Evolutionary conservation across 2,113 vertebrate species (phyloP).

Genomic region (Vulpes ferrilata): DNA sequence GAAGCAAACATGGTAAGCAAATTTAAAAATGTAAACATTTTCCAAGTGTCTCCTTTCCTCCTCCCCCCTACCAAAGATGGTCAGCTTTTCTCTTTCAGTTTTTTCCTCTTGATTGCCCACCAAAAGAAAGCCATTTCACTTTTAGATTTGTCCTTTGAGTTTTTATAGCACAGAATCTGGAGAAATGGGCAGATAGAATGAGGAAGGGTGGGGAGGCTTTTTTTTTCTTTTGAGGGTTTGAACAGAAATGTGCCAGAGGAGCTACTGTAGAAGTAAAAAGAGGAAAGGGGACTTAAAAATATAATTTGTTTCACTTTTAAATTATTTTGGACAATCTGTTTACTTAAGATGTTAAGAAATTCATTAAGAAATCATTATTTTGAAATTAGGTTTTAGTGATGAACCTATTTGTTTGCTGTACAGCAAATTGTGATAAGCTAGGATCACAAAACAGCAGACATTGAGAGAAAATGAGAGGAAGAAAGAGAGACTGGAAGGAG

Average conservation of each 20-base stretch:
- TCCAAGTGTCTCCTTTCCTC: background rate
- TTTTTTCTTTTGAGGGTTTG: background rate
- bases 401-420: background rate
- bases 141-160: background rate
- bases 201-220: background rate
- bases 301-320: background rate
- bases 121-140: background rate
- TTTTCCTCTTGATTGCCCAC: background rate
- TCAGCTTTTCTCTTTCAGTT: background rate
- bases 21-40: background rate
- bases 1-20: background rate
- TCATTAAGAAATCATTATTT: background rate
- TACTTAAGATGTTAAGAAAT: constrained; percentile 26
- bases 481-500: background rate
- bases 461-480: background rate
- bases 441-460: background rate
- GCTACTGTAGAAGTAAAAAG: background rate
- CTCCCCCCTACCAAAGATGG: background rate
- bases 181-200: background rate
- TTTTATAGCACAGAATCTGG: background rate
- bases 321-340: background rate
- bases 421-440: background rate
- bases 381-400: background rate
- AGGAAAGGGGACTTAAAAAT: background rate
- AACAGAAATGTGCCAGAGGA: background rate